phyloP scores from a whole-genome alignment of 2,888 invertebrate genomes.

The Noctua janthina region DNA sequence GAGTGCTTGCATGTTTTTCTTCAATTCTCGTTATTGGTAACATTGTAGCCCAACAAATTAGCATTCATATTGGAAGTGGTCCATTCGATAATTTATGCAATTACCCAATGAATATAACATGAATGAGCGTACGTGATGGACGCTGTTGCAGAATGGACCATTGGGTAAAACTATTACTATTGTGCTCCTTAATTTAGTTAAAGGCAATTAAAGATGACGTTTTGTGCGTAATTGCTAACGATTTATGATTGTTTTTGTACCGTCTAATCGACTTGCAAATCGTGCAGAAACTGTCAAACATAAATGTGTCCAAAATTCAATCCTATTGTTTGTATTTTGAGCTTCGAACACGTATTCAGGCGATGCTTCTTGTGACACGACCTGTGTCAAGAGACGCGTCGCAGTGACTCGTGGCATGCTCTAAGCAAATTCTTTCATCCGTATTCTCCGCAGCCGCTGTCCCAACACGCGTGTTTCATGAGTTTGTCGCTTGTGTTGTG shows the following conservation, averaged over 20 bases:
- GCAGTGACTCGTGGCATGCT: not conserved
- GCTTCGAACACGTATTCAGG: too few species aligned
- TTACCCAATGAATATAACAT: slow-evolving; percentile 71
- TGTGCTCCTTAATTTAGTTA: slow-evolving; percentile 42
- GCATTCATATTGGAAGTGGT: slow-evolving; percentile 70
- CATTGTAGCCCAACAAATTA: slow-evolving; percentile 66
- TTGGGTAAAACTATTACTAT: slow-evolving; percentile 48
- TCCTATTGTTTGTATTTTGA: not conserved
- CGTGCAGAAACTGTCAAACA: not conserved
- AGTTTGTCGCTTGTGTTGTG: not conserved
- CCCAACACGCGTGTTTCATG: not conserved
- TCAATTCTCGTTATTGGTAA: slow-evolving; percentile 43
- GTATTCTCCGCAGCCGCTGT: not conserved
- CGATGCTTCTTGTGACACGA: not conserved
- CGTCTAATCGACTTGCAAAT: not conserved
- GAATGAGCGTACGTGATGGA: slow-evolving; percentile 57
- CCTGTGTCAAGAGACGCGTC: not conserved
- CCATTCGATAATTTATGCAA: slow-evolving; percentile 69
- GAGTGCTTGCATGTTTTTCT: slow-evolving; percentile 43
- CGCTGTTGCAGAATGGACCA: slow-evolving; percentile 44
- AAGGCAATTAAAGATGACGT: slow-evolving; percentile 6
- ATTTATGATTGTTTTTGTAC: slow-evolving; percentile 31
- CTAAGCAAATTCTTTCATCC: not conserved
- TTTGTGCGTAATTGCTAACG: slow-evolving; percentile 10
- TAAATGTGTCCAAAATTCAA: not conserved